Evolutionary conservation across 1,140 invertebrate species (phyloP), one percentile per base, ranked within the genome.

Genomic region (Musca domestica): DNA sequence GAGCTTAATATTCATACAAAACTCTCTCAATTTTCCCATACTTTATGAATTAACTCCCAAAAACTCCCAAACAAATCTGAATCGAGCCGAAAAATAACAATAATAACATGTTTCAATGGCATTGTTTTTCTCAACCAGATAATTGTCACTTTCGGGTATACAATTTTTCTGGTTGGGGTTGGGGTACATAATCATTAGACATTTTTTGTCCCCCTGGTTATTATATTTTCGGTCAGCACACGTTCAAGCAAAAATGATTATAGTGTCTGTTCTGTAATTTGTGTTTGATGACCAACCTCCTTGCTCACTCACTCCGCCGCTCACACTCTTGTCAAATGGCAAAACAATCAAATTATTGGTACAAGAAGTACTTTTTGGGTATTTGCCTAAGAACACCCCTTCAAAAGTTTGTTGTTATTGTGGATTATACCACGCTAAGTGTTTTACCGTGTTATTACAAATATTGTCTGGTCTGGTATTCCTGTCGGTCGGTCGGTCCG

Each of bases 341-440:
- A 25, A 41, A 61, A 61, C 27, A 41, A 61, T 34, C 56, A 61
- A 61, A 61, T 61, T 61, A 61, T 19, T 30, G 27, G 4, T 61
- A 20, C 9, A 61, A n/a, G 20, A 34, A 20, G 19, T 41, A 41
- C 10, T 41, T 5, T 41, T 12, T 41, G 34, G 34, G 5, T 41
- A 41, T 61, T 61, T 34, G 15, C 34, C 7, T 56, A 27, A n/a
- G n/a, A 34, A 9, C 27, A 34, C 27, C 27, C n/a, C 27, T 61
- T 61, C 15, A 34, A 27, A 27, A n/a, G 3, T 17, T 22, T 22
- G 7, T 58, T 14, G 15, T n/a, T 22, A 58, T n/a, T n/a, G 9
- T 27, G 23, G 6, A 6, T 25, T n/a, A 58, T 17, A 58, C 30
- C 56, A 27, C 34, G 27, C 27, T 61, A 61, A 61, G 56, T 61